Conservation (phyloP, 2,888 invertebrate species). For the Aleiodes alternator region DNA sequence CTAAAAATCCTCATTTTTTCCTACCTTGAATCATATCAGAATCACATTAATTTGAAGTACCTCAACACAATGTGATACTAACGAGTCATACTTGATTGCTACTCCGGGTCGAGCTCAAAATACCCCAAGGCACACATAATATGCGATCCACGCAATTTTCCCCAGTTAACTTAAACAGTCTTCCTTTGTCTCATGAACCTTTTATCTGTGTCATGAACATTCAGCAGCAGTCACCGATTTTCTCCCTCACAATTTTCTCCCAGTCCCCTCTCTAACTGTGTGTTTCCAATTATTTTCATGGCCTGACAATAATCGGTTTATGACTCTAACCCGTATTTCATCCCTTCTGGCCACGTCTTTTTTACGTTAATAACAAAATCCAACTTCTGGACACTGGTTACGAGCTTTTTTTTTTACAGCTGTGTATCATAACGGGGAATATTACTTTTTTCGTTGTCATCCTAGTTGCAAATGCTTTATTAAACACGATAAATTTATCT, state of each 20-base stretch:
- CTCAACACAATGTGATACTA: constrained; percentile 43
- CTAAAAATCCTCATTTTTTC: no score
- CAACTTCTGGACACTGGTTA: not conserved
- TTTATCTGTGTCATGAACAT: constrained; percentile 12
- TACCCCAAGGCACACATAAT: constrained; percentile 24
- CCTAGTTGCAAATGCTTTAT: no score
- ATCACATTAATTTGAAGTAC: not conserved
- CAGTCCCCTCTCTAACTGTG: not conserved
- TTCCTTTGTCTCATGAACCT: constrained; percentile 33
- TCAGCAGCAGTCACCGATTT: constrained; percentile 28
- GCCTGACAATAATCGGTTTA: constrained; percentile 17
- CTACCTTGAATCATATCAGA: not conserved
- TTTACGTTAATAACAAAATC: constrained; percentile 5
- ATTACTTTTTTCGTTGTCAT: no score
- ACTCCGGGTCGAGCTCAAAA: constrained; percentile 43
- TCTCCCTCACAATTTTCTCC: constrained; percentile 27
- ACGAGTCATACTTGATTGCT: constrained; percentile 47
- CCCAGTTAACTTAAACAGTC: constrained; percentile 41
- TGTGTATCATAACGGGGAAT: no score
- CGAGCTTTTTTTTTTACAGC: no score
- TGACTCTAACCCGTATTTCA: not conserved
- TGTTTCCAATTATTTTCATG: constrained; percentile 31
- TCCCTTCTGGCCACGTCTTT: not conserved
- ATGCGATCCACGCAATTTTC: constrained; percentile 40
- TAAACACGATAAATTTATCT: no score